Conservation (phyloP, 2,113 vertebrate genomes). For the Equus quagga region DNA sequence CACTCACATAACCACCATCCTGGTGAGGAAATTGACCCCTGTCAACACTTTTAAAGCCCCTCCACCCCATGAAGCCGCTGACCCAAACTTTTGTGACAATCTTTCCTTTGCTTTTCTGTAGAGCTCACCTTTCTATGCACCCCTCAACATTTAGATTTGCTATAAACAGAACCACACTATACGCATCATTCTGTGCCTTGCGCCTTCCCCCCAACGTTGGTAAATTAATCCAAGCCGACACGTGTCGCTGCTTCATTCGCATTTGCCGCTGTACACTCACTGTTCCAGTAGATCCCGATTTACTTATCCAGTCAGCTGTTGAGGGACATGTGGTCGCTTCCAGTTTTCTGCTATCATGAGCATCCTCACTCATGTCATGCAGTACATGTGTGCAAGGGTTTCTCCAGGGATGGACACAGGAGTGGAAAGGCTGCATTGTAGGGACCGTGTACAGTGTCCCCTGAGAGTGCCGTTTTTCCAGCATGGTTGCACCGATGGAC, state of each 20-base stretch:
- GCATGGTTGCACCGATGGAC: fast-evolving
- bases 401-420: background rate
- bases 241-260: background rate
- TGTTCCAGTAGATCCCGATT: fast-evolving
- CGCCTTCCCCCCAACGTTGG: background rate
- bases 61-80: background rate
- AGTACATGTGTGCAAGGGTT: background rate
- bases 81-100: background rate
- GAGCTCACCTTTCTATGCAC: background rate
- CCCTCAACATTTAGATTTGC: background rate
- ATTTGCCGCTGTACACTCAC: background rate
- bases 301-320: background rate
- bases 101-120: background rate
- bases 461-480: background rate
- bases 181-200: background rate
- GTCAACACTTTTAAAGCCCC: background rate
- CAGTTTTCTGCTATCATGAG: background rate
- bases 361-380: background rate
- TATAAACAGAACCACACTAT: background rate
- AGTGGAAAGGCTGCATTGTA: background rate
- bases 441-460: background rate
- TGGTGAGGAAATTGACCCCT: background rate
- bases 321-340: background rate
- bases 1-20: too few species aligned
- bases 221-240: background rate